phyloP scores from a whole-genome alignment of 2,797 vertebrate species.

The Hyperoplus immaculatus region DNA sequence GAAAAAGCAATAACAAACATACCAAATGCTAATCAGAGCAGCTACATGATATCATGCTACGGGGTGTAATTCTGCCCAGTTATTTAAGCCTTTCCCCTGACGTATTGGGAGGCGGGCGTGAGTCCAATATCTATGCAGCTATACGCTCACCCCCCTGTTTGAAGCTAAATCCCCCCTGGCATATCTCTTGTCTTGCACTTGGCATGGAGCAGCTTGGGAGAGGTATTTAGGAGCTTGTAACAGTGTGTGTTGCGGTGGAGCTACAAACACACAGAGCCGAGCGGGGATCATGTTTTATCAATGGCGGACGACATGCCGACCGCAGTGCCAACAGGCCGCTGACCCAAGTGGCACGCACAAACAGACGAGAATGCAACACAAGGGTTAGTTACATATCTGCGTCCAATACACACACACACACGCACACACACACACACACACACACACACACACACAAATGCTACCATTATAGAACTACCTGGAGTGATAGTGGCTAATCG shows the following conservation, averaged over 20 bases:
- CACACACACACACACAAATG: not conserved
- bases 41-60: slow-evolving; percentile 27
- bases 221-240: slow-evolving; percentile 68
- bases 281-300: slow-evolving; percentile 73
- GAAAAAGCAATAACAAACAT: slow-evolving; percentile 16
- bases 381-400: not conserved
- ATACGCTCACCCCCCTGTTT: slow-evolving; percentile 27
- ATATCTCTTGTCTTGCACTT: slow-evolving; percentile 61
- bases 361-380: slow-evolving; percentile 22
- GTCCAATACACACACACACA: too few relatives aligned
- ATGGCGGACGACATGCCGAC: slow-evolving; percentile 30
- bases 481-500: not conserved
- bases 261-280: slow-evolving; percentile 33
- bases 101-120: slow-evolving; percentile 19
- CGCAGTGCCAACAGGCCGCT: slow-evolving; percentile 39
- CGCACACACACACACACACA: too few relatives aligned
- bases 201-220: slow-evolving; percentile 52
- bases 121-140: slow-evolving; percentile 53
- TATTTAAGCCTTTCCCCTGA: slow-evolving; percentile 18
- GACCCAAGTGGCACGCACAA: slow-evolving; percentile 33
- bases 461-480: not conserved
- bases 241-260: slow-evolving; percentile 38
- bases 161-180: slow-evolving; percentile 58
- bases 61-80: slow-evolving; percentile 21
- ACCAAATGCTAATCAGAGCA: slow-evolving; percentile 35